Conservation (phyloP, 2,113 vertebrate genomes). For the Panthera leo region DNA sequence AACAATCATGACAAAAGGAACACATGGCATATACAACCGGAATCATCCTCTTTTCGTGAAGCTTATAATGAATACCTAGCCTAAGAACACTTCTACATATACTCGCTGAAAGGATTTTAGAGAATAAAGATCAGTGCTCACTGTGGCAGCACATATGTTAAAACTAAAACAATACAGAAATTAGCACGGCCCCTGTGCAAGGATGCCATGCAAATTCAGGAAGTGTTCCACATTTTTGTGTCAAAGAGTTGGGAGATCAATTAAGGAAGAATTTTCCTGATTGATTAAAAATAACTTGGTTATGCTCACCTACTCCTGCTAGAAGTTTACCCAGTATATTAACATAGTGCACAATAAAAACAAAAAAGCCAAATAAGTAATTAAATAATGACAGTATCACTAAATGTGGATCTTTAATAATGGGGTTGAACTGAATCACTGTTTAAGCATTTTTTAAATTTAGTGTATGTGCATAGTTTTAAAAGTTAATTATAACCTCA, state of each 20-base stretch:
- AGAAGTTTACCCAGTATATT: too few relatives aligned
- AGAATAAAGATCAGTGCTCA: not conserved
- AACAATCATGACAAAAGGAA: conserved; percentile 11
- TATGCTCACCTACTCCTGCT: too few relatives aligned
- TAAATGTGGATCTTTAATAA: not conserved
- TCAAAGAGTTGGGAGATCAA: not conserved
- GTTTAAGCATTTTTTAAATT: not conserved
- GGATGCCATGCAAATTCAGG: not conserved
- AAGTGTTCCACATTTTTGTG: not conserved
- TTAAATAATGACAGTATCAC: not conserved
- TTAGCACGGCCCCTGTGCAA: not conserved
- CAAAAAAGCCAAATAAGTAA: too few relatives aligned
- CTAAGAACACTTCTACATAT: not conserved
- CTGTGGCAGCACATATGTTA: not conserved
- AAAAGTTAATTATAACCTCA: not conserved
- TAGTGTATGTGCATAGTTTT: not conserved
- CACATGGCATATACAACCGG: not conserved
- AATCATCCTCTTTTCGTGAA: not conserved
- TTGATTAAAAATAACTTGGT: not conserved
- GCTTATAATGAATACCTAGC: not conserved
- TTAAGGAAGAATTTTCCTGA: not conserved
- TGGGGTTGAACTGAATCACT: not conserved
- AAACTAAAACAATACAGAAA: not conserved
- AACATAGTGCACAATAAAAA: too few relatives aligned
- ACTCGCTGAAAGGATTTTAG: not conserved